Evolutionary conservation across 2,113 vertebrate genomes (phyloP), one percentile per base, ranked within the genome.

Genomic region (Mola mola): DNA sequence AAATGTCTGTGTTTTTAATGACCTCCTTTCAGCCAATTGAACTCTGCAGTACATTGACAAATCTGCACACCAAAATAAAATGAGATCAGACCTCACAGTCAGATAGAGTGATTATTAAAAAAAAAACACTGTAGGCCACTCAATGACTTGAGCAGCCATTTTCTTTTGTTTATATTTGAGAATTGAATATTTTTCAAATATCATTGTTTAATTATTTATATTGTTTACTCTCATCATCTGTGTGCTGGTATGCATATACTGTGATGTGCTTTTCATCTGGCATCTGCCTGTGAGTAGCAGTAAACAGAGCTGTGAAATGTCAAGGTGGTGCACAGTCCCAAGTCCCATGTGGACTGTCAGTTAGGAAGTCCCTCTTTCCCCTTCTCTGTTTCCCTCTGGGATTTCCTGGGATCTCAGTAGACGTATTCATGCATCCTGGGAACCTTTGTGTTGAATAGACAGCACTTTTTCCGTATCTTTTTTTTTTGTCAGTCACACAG

Each of bases 271-370:
- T n/a, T 59, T 53, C 21, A 51, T 42, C 19, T 71, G 53, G 43
- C 65, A 68, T 49, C 44, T 38, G 25, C 43, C 62, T 66, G 43
- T 40, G 42, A 37, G 56, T 51, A 53, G 29, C 8, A 6, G 31
- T 48, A 38, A 66, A 48, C 60, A 69, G 66, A 83, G 49, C 42
- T 55, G 33, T 69, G 66, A 83, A 63, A 50, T 75, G 78, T 75
- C 75, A 65, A 41, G 56, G 72, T 70, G 59, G 40, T 31, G 3
- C 60, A 63, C 41, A 9, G 11, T 53, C 28, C 28, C 28, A 29
- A 9, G 46, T 78, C 73, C 78, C 75, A 49, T 56, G 66, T 75
- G 61, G 69, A 64, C 78, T 55, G 83, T 79, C 83, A 78, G 31
- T 42, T 63, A 33, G 25, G 66, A 62, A 64, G 58, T 68, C 44